Evolutionary conservation across 2,888 invertebrate genomes (phyloP), one percentile per base, ranked within the genome.

Genomic region (Chironomus tentans): DNA sequence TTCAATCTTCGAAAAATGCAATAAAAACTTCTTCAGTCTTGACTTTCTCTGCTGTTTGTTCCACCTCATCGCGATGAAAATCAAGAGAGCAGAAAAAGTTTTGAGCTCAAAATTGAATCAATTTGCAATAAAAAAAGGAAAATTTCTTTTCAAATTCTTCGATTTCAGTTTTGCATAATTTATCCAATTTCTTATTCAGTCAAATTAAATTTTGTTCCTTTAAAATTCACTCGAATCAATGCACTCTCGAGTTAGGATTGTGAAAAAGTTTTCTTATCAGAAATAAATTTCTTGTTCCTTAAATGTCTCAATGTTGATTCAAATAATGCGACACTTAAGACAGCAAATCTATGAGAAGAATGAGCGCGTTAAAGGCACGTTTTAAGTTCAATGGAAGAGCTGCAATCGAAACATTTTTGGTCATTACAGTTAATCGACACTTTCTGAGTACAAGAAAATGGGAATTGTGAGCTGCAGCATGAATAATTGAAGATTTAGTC

Each of bases 361-460:
- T 38, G 38, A 38, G 38, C 38, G 38, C 38, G 10, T 38, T 38
- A 10, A 38, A 56, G 65, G 5, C 22, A 65, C 65, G 24, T 65
- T 65, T 21, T 12, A 21, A 65, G 21, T 21, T 21, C 22, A 21
- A 65, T 24, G 13, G 10, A 38, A 28, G 28, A 5, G 28, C 28
- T 28, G 22, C 22, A 18, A 65, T 24, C 18, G 62, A 65, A 21
- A 22, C 15, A 13, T 7, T 13, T 65, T 21, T 65, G 62, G 62
- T 65, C 62, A 65, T 65, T 65, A 65, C 22, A 22, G 62, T 65
- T 65, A 65, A 65, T 65, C 62, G 62, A 24, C 62, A 65, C 62
- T 65, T 65, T n/a, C 12, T 22, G 50, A 50, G 50, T 13, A 50
- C 50, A 50, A 50, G 50, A 50, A 50, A 50, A 22, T 21, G 22